phyloP scores from a whole-genome alignment of 2,113 vertebrate species.

The Candoia aspera region DNA sequence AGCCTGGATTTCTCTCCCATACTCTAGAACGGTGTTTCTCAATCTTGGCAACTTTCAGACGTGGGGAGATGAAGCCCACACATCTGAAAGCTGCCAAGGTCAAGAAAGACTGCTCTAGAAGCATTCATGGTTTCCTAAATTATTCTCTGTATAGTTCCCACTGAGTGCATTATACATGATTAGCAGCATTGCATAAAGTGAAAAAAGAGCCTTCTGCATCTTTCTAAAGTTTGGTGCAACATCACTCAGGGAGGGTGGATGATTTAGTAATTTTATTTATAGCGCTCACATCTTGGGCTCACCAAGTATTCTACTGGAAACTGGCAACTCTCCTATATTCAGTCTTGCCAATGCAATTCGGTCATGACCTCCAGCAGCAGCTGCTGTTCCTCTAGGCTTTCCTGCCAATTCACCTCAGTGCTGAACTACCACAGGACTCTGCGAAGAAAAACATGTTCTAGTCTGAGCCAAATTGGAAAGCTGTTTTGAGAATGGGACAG shows the following conservation, averaged over 20 bases:
- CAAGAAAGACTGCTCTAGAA: background rate
- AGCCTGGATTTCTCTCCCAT: background rate
- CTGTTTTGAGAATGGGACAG: background rate
- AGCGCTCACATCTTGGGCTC: background rate
- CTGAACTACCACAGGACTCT: slow-evolving; percentile 9
- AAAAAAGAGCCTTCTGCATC: rapidly evolving
- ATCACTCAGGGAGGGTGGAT: background rate
- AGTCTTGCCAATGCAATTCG: background rate
- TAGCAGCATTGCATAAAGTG: background rate
- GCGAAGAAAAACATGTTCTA: slow-evolving; percentile 13
- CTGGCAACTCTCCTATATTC: background rate
- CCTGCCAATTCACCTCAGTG: background rate
- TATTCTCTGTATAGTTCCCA: background rate
- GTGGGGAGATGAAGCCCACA: too few species aligned
- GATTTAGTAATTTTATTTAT: slow-evolving; percentile 24
- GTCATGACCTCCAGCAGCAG: background rate
- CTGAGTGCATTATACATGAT: slow-evolving; percentile 26
- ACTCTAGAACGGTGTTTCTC: too few species aligned
- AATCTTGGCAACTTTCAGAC: too few species aligned
- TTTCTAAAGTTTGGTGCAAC: background rate
- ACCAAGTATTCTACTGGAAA: background rate
- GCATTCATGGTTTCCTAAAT: slow-evolving; percentile 14
- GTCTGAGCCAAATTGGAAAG: background rate
- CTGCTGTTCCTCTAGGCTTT: slow-evolving; percentile 7
- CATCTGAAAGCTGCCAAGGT: too few species aligned